phyloP scores from a whole-genome alignment of 1,140 invertebrate genomes.

The Nasonia vitripennis region DNA sequence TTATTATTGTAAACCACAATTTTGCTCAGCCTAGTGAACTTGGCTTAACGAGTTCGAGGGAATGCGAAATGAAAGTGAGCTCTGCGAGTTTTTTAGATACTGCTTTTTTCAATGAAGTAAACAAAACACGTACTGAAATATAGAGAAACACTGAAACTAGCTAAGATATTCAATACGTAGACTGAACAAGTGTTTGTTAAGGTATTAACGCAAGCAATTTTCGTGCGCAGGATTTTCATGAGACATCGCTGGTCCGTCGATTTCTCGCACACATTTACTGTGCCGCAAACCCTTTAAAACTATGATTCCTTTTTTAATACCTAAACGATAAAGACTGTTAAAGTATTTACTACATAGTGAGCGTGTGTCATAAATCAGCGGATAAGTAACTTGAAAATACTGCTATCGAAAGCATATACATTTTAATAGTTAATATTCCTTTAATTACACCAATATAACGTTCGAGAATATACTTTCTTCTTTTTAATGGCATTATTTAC shows the following conservation, averaged over 20 bases:
- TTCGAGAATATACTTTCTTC: slow-evolving; percentile 15
- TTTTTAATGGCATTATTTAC: slow-evolving; percentile 40
- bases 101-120: slow-evolving; percentile 24
- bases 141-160: slow-evolving; percentile 45
- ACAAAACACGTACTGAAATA: slow-evolving; percentile 39
- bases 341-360: slow-evolving; percentile 38
- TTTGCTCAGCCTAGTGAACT: slow-evolving; percentile 44
- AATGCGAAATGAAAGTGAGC: slow-evolving; percentile 37
- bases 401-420: background rate
- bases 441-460: background rate
- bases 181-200: slow-evolving; percentile 47
- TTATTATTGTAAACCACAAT: slow-evolving; percentile 26
- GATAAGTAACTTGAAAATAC: slow-evolving; percentile 21
- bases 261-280: slow-evolving; percentile 19
- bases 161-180: slow-evolving; percentile 43
- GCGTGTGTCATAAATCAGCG: slow-evolving; percentile 24
- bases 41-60: slow-evolving; percentile 20
- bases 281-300: slow-evolving; percentile 34
- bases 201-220: slow-evolving; percentile 21
- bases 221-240: slow-evolving; percentile 32
- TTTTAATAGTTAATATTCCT: slow-evolving; percentile 34
- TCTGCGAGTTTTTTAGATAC: slow-evolving; percentile 43
- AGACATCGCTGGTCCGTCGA: background rate
- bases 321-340: slow-evolving; percentile 46
- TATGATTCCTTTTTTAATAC: slow-evolving; percentile 50